Evolutionary conservation across 2,113 vertebrate species (phyloP), one percentile per base, ranked within the genome.

Genomic region (Seriola aureovittata): DNA sequence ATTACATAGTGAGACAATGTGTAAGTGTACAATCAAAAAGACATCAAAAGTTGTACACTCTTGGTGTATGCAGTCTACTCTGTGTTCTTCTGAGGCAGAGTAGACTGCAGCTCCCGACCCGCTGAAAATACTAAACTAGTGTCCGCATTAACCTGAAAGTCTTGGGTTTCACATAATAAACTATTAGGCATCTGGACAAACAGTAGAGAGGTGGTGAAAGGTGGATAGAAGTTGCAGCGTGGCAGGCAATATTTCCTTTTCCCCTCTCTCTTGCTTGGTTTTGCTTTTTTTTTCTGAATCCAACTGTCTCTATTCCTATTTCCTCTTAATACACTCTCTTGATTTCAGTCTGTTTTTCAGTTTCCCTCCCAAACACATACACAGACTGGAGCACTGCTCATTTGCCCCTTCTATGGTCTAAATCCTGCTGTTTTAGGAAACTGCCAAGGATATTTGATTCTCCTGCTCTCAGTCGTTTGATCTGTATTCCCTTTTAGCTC

Each of bases 111-210:
- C 73, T 84, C 66, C n/a, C 4, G 69, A 46, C 3, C 19, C 29
- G 34, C 46, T 46, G 70, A 46, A 72, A 75, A 71, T 23, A 32
- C 23, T 4, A 58, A 57, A n/a, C 71, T 52, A 75, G 25, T 67
- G 46, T 78, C 76, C 64, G 64, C 64, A 66, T 80, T 62, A 77
- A 69, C 69, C 54, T 59, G 14, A 75, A 86, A 85, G 32, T 38
- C 48, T 69, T 65, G 55, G 65, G 69, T 84, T 91, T 90, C 81
- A 80, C 64, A 90, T 81, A 84, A 91, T 91, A 93, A 93, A 92
- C 88, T 65, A 64, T 76, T 78, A 67, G 3, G 80, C 91, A 94
- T 92, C 93, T 94, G 91, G 85, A 91, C 80, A 92, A 95, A 93
- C 85, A 94, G 23, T n/a, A 19, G 60, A 74, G 69, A 76, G 80